Percentiles rank a stretch among this genome's conserved stretches.
These are phyloP conservation scores for Gymnarchus niloticus DNA, from an alignment of 2,113 vertebrate species.

Conservation along the genomic window DNA sequence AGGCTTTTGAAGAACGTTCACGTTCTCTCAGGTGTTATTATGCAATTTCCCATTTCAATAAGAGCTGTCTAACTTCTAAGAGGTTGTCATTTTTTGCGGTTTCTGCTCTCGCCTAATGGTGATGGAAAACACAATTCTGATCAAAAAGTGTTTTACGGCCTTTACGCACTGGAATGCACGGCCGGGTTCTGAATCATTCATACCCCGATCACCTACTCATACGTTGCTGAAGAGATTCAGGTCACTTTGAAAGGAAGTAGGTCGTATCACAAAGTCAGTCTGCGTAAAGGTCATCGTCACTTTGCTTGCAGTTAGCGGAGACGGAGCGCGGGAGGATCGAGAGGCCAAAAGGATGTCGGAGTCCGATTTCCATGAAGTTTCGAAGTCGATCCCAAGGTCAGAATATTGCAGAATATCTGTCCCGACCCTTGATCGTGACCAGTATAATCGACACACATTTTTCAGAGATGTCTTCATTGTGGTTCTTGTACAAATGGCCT, in stretches of 20 bases:
- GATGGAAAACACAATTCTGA: neutral
- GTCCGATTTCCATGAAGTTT: conserved; percentile 71
- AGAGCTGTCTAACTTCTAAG: neutral
- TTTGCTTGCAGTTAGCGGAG: conserved; percentile 61
- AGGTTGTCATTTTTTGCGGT: neutral
- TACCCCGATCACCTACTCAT: neutral
- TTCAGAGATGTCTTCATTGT: neutral
- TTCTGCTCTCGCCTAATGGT: neutral
- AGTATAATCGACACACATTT: too few relatives aligned
- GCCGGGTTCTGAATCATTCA: neutral
- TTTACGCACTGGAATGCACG: neutral
- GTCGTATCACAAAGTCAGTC: neutral
- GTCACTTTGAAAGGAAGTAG: neutral
- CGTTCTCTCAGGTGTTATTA: neutral
- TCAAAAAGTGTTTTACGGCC: neutral
- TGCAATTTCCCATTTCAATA: neutral
- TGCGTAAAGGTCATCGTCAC: neutral
- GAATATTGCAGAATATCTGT: conserved; percentile 16
- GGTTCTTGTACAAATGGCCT: neutral
- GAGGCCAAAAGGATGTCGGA: conserved; percentile 63
- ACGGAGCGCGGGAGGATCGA: conserved; percentile 58
- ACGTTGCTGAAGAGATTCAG: neutral
- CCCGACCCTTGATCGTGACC: neutral
- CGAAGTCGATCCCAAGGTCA: conserved; percentile 79
- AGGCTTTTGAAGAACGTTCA: neutral